These are phyloP conservation scores for Dipodomys stephensi DNA, from an alignment of 2,113 vertebrate species.

Conservation along the genomic window DNA sequence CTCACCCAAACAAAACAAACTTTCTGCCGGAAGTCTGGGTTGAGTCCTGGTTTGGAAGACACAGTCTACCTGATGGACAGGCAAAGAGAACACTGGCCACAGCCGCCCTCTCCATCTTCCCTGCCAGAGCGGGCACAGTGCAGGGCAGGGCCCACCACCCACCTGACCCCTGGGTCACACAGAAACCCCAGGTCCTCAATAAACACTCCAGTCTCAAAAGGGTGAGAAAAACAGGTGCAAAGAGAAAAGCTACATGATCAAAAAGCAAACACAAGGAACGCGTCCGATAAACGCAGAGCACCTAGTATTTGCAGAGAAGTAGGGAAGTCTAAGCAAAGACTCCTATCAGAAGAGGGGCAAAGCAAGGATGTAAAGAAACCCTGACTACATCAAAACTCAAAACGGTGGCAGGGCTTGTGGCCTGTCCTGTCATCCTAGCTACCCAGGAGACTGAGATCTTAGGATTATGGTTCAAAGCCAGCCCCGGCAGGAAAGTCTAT, in stretches of 20 bases:
- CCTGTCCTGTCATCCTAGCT: too few species aligned
- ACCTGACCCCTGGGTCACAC: background rate
- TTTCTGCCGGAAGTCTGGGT: background rate
- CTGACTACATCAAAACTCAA: background rate
- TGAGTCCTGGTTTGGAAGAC: background rate
- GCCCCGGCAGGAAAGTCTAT: too few species aligned
- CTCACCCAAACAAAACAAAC: background rate
- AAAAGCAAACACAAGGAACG: too few species aligned
- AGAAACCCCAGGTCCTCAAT: background rate
- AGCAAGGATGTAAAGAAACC: background rate
- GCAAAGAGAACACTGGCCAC: too few species aligned
- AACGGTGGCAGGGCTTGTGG: too few species aligned
- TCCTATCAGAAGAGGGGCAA: background rate
- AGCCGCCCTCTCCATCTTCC: background rate
- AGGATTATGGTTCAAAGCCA: too few species aligned
- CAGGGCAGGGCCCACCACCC: background rate
- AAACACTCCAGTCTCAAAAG: background rate
- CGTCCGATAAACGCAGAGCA: too few species aligned
- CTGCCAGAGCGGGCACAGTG: too few species aligned
- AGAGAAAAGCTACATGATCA: too few species aligned
- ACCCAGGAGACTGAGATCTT: too few species aligned
- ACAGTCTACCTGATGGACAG: fast-evolving
- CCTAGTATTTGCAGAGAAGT: too few species aligned
- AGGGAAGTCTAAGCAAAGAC: too few species aligned
- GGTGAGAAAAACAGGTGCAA: background rate